phyloP scores from a whole-genome alignment of 1,140 invertebrate genomes.

The Drosophila dunni region DNA sequence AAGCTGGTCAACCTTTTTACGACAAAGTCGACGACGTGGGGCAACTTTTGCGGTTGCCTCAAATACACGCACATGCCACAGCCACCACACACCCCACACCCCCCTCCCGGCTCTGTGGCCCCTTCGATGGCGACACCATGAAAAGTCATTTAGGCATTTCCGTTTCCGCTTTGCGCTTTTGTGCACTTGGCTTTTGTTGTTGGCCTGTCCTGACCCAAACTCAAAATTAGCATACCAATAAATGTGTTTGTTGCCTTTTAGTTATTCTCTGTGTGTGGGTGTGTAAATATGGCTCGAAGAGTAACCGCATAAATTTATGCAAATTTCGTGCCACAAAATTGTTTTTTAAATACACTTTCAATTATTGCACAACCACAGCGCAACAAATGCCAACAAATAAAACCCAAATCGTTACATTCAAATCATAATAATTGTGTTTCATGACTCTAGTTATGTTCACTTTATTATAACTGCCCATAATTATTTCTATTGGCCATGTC shows the following conservation, averaged over 20 bases:
- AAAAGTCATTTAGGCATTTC: slow-evolving; percentile 82
- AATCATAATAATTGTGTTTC: slow-evolving; percentile 64
- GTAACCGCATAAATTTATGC: slow-evolving; percentile 75
- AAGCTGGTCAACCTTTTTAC: slow-evolving; percentile 71
- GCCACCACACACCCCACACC: too few relatives aligned
- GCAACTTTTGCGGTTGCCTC: slow-evolving; percentile 72
- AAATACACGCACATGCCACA: slow-evolving; percentile 18
- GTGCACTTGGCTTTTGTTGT: slow-evolving; percentile 64
- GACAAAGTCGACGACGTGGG: slow-evolving; percentile 70
- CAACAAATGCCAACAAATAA: slow-evolving; percentile 19
- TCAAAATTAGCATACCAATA: slow-evolving; percentile 25
- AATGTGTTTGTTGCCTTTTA: slow-evolving; percentile 29
- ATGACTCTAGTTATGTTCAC: slow-evolving; percentile 38
- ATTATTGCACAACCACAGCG: slow-evolving; percentile 66
- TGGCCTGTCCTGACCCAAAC: slow-evolving; percentile 23
- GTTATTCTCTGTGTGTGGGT: slow-evolving; percentile 49
- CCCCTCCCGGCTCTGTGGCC: not conserved
- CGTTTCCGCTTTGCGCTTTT: slow-evolving; percentile 76
- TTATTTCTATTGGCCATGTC: not conserved
- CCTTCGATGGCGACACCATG: slow-evolving; percentile 52
- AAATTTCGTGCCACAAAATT: slow-evolving; percentile 73
- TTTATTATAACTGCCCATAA: not conserved
- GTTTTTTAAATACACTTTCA: slow-evolving; percentile 82
- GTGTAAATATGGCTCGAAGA: slow-evolving; percentile 36
- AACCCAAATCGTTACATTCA: slow-evolving; percentile 19